Base-by-base conservation (phyloP, 2,797 vertebrate species). In the Anabas testudineus region DNA sequence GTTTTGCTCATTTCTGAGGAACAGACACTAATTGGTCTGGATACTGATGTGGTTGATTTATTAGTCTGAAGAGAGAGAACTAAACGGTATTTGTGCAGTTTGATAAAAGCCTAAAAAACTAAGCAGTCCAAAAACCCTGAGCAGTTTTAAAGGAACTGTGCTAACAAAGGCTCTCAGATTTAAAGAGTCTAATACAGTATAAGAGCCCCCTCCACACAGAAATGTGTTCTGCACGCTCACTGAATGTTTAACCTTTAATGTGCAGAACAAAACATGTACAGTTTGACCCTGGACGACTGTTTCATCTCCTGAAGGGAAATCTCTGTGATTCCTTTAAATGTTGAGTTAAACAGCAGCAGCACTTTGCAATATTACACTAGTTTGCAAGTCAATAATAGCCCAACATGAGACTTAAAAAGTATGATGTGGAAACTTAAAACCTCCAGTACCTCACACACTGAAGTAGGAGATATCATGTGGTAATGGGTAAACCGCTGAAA, bases 1-100 rank as follows among this genome's bases (percentile, higher is more conserved):
- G 37, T 49, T 39, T 3, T 19, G 52, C 52, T 47, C 39, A 16
- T 45, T n/a, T 68, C 46, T 67, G 59, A 67, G 61, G 68, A 75
- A 39, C 62, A 74, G 48, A 42, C n/a, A 16, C 42, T 69, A 49
- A 68, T 15, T 71, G 55, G 48, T 78, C 61, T 82, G 67, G 48
- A 61, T 57, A 21, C 37, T 52, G 34, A 60, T 56, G 37, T 19
- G 10, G 45, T 39, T 58, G 51, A 62, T 54, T 59, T 60, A 52
- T 3, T 19, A 10, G 48, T 58, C 48, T 22, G n/a, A 78, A 57
- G 10, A 24, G 21, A 24, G 18, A 62, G 39, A 16, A 15, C 13
- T 34, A 59, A 34, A 56, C 57, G 15, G 12, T 26, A 12, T 36
- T 3, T 32, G n/a, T 14, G n/a, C 6, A 22, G 15, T 21, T 22